Evolutionary conservation across 2,888 invertebrate species (phyloP).

Genomic region (Tipula confusa): DNA sequence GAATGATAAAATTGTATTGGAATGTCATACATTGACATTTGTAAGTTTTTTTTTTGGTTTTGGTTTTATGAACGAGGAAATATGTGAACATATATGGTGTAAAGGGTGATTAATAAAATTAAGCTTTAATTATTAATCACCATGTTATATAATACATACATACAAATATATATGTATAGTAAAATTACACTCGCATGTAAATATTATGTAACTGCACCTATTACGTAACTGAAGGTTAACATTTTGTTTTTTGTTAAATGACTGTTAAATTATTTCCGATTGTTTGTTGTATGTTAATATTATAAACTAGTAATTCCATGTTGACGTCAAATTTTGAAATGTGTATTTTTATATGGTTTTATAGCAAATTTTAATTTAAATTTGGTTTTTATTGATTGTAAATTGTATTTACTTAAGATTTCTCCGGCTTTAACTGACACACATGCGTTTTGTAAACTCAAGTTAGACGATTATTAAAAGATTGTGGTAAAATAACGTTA

Average conservation of each 20-base stretch:
- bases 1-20: neutral
- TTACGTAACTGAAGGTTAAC: neutral
- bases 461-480: too few species aligned
- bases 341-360: neutral
- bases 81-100: neutral
- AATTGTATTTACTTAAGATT: neutral
- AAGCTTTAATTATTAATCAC: neutral
- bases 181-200: neutral
- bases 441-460: too few species aligned
- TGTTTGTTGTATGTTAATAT: neutral
- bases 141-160: neutral
- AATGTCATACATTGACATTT: constrained; percentile 6
- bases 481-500: too few species aligned
- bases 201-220: neutral
- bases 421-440: too few species aligned
- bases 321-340: neutral
- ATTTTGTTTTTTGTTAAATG: neutral
- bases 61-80: neutral
- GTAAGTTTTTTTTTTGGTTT: neutral
- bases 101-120: neutral
- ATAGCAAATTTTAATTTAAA: neutral
- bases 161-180: neutral
- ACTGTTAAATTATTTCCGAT: neutral
- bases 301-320: neutral
- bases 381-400: neutral